Base-by-base conservation (phyloP, 1,140 invertebrate species). In the Phenacoccus solenopsis region DNA sequence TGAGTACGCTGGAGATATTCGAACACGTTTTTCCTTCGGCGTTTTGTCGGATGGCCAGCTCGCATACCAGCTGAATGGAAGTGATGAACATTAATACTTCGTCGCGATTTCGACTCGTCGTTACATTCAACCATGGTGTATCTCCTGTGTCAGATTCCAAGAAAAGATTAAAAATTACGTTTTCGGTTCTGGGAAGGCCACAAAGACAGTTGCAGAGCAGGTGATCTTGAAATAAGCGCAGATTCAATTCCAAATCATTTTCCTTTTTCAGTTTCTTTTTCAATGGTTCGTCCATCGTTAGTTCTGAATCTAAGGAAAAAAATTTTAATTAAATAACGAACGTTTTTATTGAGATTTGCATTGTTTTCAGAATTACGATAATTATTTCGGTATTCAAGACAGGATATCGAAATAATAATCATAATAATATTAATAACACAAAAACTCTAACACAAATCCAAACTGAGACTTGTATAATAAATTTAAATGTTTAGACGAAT, bases 31-130 rank as follows among this genome's bases (percentile, higher is more conserved):
- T 83, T 0, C 90, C 90, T 73, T 86, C 86, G 32, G 84, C 84
- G 74, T 90, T 90, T 78, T 94, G 91, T 76, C 90, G 90, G 57
- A 91, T 82, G 74, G 91, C 90, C 27, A 91, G 84, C 76, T 93
- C 90, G 76, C 91, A 92, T 59, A 93, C 79, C 5, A 93, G 79
- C 73, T 93, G 90, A 72, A 93, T 81, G 72, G 88, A 89, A 69
- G 90, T 91, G 64, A 93, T 79, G 75, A 90, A 91, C 73, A 90
- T 84, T 5, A 93, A 76, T 7, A 86, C 84, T 75, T 86, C 85
- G 71, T 86, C 86, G 3, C 85, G 77, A 7, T 87, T 85, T 88
- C 88, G 91, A 72, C 89, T 85, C 1, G 83, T 82, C 59, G 91
- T 77, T 12, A 82, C 79, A 12, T 81, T 80, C 20, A 81, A 69